Conservation (phyloP, 2,797 vertebrate species). For the Siniperca undulata region DNA sequence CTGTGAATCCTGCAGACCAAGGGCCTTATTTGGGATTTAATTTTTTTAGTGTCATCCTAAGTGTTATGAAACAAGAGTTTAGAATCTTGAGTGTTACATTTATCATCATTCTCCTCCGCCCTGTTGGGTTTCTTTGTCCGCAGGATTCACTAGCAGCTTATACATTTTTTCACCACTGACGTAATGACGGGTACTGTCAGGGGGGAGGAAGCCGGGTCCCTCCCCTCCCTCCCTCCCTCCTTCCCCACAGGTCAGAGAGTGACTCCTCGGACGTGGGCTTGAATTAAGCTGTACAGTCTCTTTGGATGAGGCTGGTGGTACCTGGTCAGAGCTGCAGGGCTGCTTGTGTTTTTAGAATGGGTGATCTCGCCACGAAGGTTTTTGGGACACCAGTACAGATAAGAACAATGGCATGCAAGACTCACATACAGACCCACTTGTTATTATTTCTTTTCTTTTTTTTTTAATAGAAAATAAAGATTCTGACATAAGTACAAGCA, state of each 20-base stretch:
- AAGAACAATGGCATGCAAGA: slow-evolving; percentile 85
- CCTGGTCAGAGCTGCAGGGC: slow-evolving; percentile 68
- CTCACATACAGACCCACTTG: slow-evolving; percentile 80
- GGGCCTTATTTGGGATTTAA: not conserved
- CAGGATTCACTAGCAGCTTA: slow-evolving; percentile 72
- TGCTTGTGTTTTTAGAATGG: slow-evolving; percentile 67
- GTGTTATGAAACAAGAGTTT: slow-evolving; percentile 30
- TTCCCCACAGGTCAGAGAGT: slow-evolving; percentile 34
- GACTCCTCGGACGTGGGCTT: slow-evolving; percentile 48
- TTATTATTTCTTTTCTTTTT: slow-evolving; percentile 43
- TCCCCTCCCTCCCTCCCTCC: not conserved
- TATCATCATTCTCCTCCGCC: not conserved
- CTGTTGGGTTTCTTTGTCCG: slow-evolving; percentile 23
- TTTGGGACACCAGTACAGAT: slow-evolving; percentile 78
- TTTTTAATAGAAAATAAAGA: slow-evolving; percentile 80
- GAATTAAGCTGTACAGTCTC: slow-evolving; percentile 67
- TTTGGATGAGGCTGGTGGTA: slow-evolving; percentile 80
- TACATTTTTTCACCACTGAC: slow-evolving; percentile 35
- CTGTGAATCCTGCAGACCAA: slow-evolving; percentile 71
- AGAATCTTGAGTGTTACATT: slow-evolving; percentile 1
- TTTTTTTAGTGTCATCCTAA: slow-evolving; percentile 30
- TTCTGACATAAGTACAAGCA: slow-evolving; percentile 77
- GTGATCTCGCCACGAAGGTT: slow-evolving; percentile 65
- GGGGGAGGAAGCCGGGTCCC: slow-evolving; percentile 1
- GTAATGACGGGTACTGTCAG: slow-evolving; percentile 41